Evolutionary conservation across 2,113 vertebrate species (phyloP).

Genomic region (Corythornis cristatus): DNA sequence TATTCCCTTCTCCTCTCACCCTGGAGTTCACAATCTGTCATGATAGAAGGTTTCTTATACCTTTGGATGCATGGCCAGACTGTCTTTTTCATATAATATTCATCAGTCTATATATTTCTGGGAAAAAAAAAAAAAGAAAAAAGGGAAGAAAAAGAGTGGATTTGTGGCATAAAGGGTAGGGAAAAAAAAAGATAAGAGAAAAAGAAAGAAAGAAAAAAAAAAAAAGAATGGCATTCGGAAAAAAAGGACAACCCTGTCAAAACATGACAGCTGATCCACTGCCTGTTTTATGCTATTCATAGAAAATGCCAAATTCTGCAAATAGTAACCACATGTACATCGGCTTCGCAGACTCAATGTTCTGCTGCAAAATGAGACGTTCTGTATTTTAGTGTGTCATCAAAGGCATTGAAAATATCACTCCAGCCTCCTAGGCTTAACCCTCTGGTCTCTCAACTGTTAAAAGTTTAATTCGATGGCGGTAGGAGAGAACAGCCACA

Average conservation of each 20-base stretch:
- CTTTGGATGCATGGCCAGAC: not conserved
- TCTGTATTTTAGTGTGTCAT: constrained; percentile 77
- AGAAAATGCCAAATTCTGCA: constrained; percentile 83
- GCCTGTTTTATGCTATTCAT: constrained; percentile 78
- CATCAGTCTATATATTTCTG: constrained; percentile 13
- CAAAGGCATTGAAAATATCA: constrained; percentile 76
- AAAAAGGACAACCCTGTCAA: constrained; percentile 82
- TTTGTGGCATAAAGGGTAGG: constrained; percentile 27
- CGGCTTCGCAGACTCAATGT: constrained; percentile 69
- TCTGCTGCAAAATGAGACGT: constrained; percentile 73
- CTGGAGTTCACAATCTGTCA: constrained; percentile 9
- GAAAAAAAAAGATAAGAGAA: not conserved
- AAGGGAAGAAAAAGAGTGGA: not conserved
- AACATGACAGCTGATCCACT: constrained; percentile 76
- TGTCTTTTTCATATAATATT: constrained; percentile 45
- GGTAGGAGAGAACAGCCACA: constrained; percentile 28
- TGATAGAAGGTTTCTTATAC: constrained; percentile 16
- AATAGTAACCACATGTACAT: constrained; percentile 80
- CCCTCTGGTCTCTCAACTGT: constrained; percentile 61
- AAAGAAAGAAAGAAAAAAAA: not conserved
- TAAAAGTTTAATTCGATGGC: constrained; percentile 56
- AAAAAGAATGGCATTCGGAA: constrained; percentile 69
- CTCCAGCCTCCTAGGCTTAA: constrained; percentile 72
- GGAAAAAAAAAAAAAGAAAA: not conserved
- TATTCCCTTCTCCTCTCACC: constrained; percentile 2